Percentiles rank a stretch among this genome's conserved stretches.
Evolutionary conservation across 2,113 vertebrate genomes (phyloP).

Genomic region (Lynx canadensis): DNA sequence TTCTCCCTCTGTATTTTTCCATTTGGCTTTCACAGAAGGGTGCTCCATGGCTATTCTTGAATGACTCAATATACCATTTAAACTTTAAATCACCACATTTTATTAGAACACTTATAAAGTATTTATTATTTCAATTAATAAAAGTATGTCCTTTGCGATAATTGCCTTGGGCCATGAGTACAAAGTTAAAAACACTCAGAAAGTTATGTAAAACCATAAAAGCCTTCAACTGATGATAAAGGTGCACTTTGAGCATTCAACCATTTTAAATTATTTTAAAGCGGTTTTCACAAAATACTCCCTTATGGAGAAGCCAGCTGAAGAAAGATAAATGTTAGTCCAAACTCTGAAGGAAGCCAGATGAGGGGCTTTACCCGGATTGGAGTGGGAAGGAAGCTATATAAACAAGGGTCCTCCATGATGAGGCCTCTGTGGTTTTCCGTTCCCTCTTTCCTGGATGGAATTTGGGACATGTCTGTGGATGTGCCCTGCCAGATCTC

Average conservation of each 20-base stretch:
- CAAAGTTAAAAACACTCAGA: slow-evolving; percentile 56
- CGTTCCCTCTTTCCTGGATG: not conserved
- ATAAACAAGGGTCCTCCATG: not conserved
- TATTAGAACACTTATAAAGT: slow-evolving; percentile 60
- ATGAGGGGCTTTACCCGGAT: not conserved
- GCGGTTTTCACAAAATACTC: slow-evolving; percentile 43
- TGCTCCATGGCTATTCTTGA: slow-evolving; percentile 1
- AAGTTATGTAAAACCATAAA: slow-evolving; percentile 69
- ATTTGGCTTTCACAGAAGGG: slow-evolving; percentile 20
- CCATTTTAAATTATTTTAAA: slow-evolving; percentile 67
- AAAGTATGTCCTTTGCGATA: slow-evolving; percentile 54
- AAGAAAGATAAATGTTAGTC: not conserved
- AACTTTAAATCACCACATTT: slow-evolving; percentile 65
- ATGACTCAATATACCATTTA: slow-evolving; percentile 55
- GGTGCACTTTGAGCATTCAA: slow-evolving; percentile 33
- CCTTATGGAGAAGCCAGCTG: not conserved
- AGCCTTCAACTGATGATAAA: slow-evolving; percentile 56
- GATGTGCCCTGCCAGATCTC: not conserved
- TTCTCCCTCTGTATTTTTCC: slow-evolving; percentile 49
- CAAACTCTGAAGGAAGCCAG: not conserved
- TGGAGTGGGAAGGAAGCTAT: not conserved
- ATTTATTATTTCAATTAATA: slow-evolving; percentile 75
- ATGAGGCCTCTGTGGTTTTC: not conserved
- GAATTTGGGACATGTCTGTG: not conserved
- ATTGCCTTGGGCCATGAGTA: slow-evolving; percentile 52